Conservation (phyloP, 2,888 invertebrate species). For the Neocrepidodera transversa region DNA sequence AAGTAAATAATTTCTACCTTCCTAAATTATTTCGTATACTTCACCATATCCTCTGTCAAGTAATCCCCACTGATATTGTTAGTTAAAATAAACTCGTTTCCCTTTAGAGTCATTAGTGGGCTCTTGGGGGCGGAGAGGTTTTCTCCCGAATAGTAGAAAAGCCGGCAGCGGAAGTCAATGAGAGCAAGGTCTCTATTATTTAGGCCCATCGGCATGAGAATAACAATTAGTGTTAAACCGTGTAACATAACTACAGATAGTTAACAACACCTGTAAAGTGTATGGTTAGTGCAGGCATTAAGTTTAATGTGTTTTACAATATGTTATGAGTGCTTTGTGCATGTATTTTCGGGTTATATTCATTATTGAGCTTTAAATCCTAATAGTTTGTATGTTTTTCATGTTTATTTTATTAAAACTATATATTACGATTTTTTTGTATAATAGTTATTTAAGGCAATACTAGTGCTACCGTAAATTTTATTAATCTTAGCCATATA, state of each 20-base stretch:
- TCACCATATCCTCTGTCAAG: constrained; percentile 4
- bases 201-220: background rate
- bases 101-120: constrained; percentile 5
- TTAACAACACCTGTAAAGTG: too few species aligned
- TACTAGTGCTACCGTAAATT: too few species aligned
- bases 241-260: background rate
- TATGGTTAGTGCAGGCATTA: background rate
- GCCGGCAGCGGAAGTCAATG: background rate
- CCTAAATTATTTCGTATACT: constrained; percentile 3
- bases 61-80: constrained; percentile 7
- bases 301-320: background rate
- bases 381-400: too few species aligned
- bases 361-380: too few species aligned
- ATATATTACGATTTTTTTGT: too few species aligned
- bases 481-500: too few species aligned
- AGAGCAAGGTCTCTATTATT: background rate
- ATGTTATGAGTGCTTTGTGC: background rate
- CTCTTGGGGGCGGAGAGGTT: constrained; percentile 2
- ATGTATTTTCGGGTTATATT: too few species aligned
- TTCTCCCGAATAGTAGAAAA: constrained; percentile 5
- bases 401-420: too few species aligned
- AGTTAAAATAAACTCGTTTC: constrained; percentile 10
- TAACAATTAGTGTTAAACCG: constrained; percentile 1
- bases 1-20: background rate
- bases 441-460: too few species aligned